Evolutionary conservation across 2,888 invertebrate genomes (phyloP), one percentile per base, ranked within the genome.

Genomic region (Cactoblastis cactorum): DNA sequence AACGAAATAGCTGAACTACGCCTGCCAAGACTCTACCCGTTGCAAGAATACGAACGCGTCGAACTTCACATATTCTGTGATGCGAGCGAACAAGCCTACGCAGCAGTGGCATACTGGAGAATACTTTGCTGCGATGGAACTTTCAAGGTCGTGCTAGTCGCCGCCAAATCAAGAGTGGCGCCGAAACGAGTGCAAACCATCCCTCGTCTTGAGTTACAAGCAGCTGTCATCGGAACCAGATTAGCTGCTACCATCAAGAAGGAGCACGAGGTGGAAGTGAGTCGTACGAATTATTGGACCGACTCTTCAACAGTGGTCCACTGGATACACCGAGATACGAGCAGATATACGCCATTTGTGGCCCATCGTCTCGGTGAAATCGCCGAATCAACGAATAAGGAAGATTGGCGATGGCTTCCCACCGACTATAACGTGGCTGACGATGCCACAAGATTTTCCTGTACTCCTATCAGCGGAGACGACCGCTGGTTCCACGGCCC

Each of bases 41-140:
- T n/a, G n/a, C n/a, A n/a, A n/a, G 24, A 49, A 9, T 15, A 12
- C 9, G n/a, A 19, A 3, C 3, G 0, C n/a, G n/a, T n/a, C n/a
- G n/a, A n/a, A n/a, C n/a, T n/a, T n/a, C 70, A 65, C 47, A 49
- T 52, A 1, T 67, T 64, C 45, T 53, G 54, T 17, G 67, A 62
- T 45, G 64, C 61, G 11, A 61, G 62, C 47, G 2, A 35, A 14
- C 14, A 35, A 1, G 34, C 34, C 2, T 35, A 35, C 12, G 34
- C 34, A 3, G 14, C 34, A 1, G 34, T 3, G 3, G 14, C 6
- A n/a, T 35, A 4, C 14, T 35, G 34, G 34, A 3, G 22, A 4
- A 3, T 22, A 22, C 3, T 4, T 3, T 1, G 34, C 0, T 0
- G 1, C 2, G 34, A 35, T 4, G 14, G 6, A 14, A 1, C 34